These are phyloP conservation scores for Periplaneta americana DNA, from an alignment of 1,140 invertebrate species.

Conservation along the genomic window DNA sequence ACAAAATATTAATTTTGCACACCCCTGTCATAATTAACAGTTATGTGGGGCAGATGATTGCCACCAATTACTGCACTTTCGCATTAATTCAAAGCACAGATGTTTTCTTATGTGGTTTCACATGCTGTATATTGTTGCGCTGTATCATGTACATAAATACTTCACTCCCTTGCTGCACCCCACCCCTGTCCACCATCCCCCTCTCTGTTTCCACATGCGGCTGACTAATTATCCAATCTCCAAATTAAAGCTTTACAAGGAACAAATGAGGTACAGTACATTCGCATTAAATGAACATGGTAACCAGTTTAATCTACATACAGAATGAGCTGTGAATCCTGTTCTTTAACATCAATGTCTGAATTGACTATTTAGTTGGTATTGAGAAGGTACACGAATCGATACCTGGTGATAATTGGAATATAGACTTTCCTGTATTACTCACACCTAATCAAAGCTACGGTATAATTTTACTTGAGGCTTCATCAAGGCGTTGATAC, in stretches of 20 bases:
- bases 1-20: too few relatives aligned
- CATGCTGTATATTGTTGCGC: neutral
- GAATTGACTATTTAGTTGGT: neutral
- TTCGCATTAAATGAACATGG: neutral
- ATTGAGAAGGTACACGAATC: neutral
- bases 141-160: neutral
- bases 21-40: neutral
- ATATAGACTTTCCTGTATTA: too few relatives aligned
- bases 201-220: neutral
- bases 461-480: too few relatives aligned
- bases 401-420: neutral
- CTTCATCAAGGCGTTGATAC: too few relatives aligned
- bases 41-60: neutral
- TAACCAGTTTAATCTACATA: neutral
- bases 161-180: too few relatives aligned
- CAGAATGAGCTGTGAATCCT: neutral
- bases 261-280: neutral
- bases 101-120: neutral
- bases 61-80: neutral
- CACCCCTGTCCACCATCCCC: neutral
- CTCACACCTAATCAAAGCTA: too few relatives aligned
- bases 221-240: neutral
- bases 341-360: neutral
- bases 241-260: neutral
- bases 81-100: neutral